phyloP scores from a whole-genome alignment of 2,113 vertebrate species.

The Cricetomys ansorgei region DNA sequence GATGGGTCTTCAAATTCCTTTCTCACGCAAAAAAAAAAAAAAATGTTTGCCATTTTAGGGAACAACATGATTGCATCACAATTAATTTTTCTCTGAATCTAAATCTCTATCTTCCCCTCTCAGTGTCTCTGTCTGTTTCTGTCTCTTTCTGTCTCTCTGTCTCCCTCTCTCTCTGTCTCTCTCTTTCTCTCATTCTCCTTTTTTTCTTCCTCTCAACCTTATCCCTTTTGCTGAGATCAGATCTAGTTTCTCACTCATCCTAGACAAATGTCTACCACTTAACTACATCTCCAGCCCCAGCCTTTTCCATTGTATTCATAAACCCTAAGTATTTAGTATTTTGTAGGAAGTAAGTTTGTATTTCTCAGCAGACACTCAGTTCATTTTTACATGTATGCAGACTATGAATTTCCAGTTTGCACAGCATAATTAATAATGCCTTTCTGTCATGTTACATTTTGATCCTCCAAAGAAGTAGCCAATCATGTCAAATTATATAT shows the following conservation, averaged over 20 bases:
- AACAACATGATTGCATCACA: neutral
- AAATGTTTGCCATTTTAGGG: neutral
- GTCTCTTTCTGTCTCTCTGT: neutral
- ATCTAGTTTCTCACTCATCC: neutral
- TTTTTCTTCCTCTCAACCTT: too few species aligned
- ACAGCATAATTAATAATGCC: neutral
- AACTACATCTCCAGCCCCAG: neutral
- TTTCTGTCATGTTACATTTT: neutral
- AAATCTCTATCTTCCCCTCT: neutral
- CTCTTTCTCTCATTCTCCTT: neutral
- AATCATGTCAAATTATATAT: neutral
- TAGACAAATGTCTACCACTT: neutral
- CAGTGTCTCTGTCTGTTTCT: neutral
- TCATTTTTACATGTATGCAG: neutral
- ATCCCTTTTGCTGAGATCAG: neutral
- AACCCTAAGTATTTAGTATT: neutral
- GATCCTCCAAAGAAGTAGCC: neutral
- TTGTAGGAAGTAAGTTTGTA: neutral
- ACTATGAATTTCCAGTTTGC: neutral
- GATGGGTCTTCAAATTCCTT: neutral
- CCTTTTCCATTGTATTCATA: neutral
- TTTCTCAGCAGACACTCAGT: neutral
- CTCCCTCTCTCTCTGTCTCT: neutral
- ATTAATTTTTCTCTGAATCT: neutral
- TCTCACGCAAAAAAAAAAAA: too few species aligned